Conservation (phyloP, 2,888 invertebrate species). For the Trichacis sp. region DNA sequence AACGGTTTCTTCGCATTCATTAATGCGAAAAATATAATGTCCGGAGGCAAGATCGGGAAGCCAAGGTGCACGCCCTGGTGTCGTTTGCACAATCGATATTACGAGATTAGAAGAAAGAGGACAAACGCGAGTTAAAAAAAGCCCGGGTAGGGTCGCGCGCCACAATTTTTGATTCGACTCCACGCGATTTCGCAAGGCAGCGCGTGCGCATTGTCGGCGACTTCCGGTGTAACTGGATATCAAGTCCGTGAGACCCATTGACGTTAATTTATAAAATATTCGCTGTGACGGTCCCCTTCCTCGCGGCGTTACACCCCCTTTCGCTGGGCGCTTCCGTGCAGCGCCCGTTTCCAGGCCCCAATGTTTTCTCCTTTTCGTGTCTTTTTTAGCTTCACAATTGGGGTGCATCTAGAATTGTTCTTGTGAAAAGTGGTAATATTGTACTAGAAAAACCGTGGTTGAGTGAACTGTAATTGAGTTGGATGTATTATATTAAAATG, state of each 20-base stretch:
- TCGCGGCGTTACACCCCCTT: constrained; percentile 25
- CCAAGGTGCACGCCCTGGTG: constrained; percentile 57
- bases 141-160: constrained; percentile 38
- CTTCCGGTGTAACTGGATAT: constrained; percentile 69
- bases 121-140: constrained; percentile 48
- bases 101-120: constrained; percentile 43
- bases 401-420: neutral
- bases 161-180: constrained; percentile 50
- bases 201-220: constrained; percentile 59
- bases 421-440: constrained; percentile 9
- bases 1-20: constrained; percentile 17
- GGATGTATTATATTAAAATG: too few relatives aligned
- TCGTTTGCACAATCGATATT: constrained; percentile 53
- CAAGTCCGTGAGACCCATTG: constrained; percentile 61
- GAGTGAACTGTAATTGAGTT: too few relatives aligned
- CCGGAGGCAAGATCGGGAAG: constrained; percentile 9
- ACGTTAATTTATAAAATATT: constrained; percentile 69
- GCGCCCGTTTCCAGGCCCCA: too few relatives aligned
- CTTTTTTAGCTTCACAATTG: too few relatives aligned
- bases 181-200: constrained; percentile 42
- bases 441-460: too few relatives aligned
- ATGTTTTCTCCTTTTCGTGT: too few relatives aligned
- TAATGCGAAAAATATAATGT: constrained; percentile 8
- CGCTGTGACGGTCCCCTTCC: constrained; percentile 50
- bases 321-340: too few relatives aligned